A percentile compares a stretch with the other conserved stretches of the same genome.
Conservation (phyloP, 2,888 invertebrate species). For the Megaustenia siamemsis region DNA sequence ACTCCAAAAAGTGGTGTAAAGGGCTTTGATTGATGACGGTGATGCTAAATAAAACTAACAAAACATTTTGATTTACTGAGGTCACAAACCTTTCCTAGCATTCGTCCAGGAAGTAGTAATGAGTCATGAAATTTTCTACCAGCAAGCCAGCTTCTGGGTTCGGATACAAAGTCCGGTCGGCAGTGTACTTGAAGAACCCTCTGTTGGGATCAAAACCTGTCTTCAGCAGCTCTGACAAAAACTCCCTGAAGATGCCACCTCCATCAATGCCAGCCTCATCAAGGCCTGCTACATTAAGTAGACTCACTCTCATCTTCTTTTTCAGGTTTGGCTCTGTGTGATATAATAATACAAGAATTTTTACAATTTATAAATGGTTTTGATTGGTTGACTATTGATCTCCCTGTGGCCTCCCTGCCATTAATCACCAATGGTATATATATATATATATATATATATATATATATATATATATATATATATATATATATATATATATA, state of each 20-base stretch:
- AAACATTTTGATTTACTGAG: no score
- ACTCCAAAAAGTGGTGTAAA: no score
- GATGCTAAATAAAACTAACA: no score
- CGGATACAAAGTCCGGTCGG: conserved; percentile 96
- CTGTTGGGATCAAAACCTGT: conserved; percentile 96
- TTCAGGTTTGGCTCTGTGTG: conserved; percentile 90
- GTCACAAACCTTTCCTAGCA: conserved; percentile 89
- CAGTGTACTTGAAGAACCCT: conserved; percentile 92
- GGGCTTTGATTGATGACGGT: no score
- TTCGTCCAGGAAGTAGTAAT: conserved; percentile 95
- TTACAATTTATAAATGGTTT: no score
- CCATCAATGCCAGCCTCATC: conserved; percentile 98
- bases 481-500: no score
- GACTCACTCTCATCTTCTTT: conserved; percentile 90
- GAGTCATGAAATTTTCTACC: conserved; percentile 91
- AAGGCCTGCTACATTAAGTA: conserved; percentile 93
- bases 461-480: no score
- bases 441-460: no score
- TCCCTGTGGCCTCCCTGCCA: no score
- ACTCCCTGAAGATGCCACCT: conserved; percentile 97
- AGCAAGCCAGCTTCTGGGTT: conserved; percentile 92
- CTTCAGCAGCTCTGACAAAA: conserved; percentile 94
- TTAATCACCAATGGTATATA: no score
- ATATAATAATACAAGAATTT: not conserved
- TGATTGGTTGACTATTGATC: no score